These are phyloP conservation scores for Solenopsis invicta DNA, from an alignment of 1,140 invertebrate species.

Conservation along the genomic window DNA sequence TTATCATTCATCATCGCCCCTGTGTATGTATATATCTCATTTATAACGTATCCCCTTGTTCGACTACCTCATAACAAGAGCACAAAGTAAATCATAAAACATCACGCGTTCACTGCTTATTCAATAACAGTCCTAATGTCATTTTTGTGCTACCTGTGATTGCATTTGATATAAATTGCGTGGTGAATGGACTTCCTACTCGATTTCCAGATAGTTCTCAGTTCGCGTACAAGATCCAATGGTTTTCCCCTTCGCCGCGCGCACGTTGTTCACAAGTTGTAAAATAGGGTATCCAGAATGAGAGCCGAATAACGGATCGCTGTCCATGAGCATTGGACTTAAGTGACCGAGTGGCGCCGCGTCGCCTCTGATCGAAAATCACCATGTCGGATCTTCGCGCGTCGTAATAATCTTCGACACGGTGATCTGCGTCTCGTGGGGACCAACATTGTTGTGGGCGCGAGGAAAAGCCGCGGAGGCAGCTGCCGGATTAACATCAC, in stretches of 20 bases:
- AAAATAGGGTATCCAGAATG: constrained; percentile 29
- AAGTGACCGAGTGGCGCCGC: constrained; percentile 72
- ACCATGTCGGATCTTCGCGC: background rate
- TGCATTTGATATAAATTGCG: background rate
- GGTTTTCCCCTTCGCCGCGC: background rate
- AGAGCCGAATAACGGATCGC: constrained; percentile 60
- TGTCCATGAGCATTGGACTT: constrained; percentile 66
- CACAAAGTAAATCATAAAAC: constrained; percentile 17
- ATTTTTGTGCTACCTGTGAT: constrained; percentile 15
- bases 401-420: constrained; percentile 31
- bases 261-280: constrained; percentile 32
- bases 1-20: background rate
- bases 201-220: background rate
- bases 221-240: background rate
- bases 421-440: constrained; percentile 26
- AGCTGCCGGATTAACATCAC: constrained; percentile 58
- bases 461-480: constrained; percentile 32
- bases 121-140: background rate
- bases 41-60: constrained; percentile 1
- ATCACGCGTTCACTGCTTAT: background rate
- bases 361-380: constrained; percentile 33
- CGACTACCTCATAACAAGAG: background rate
- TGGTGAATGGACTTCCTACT: background rate
- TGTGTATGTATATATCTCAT: background rate
- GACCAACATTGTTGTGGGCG: constrained; percentile 21